A percentile compares a stretch with the other conserved stretches of the same genome.
phyloP scores from a whole-genome alignment of 2,113 vertebrate species.

The Oryzias celebensis region DNA sequence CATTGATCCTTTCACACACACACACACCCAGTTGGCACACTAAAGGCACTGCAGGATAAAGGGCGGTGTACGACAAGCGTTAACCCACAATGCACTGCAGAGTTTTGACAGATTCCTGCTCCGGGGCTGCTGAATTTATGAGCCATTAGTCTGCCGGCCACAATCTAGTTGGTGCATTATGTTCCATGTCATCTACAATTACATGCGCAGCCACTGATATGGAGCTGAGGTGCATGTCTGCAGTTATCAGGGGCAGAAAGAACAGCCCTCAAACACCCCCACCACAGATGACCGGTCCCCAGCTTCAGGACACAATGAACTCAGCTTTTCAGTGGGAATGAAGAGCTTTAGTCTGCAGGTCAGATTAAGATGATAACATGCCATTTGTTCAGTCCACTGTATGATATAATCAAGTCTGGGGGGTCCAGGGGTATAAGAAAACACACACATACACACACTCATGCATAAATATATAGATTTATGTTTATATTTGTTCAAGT shows the following conservation, averaged over 20 bases:
- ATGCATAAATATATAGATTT: too few species aligned
- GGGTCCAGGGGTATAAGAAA: too few species aligned
- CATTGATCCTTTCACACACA: constrained; percentile 10
- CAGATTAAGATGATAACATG: too few species aligned
- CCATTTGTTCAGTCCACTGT: too few species aligned
- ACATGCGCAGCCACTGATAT: constrained; percentile 82
- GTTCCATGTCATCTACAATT: constrained; percentile 89
- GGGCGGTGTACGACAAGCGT: constrained; percentile 78
- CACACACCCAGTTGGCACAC: constrained; percentile 21
- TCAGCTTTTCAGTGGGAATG: too few species aligned
- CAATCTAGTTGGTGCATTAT: constrained; percentile 87
- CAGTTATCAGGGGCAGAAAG: constrained; percentile 60
- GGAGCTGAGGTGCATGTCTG: constrained; percentile 81
- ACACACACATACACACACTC: too few species aligned
- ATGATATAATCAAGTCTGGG: too few species aligned
- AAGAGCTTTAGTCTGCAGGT: too few species aligned
- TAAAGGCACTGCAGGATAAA: constrained; percentile 26
- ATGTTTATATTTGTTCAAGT: too few species aligned
- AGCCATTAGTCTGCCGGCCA: constrained; percentile 84
- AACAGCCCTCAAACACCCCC: constrained; percentile 27
- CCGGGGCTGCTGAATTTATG: constrained; percentile 80
- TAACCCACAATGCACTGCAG: constrained; percentile 80
- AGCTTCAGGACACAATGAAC: constrained; percentile 42
- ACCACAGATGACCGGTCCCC: constrained; percentile 19
- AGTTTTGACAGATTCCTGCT: constrained; percentile 84